These are phyloP conservation scores for Sclerurus mexicanus DNA, from an alignment of 2,113 vertebrate genomes.

Conservation along the genomic window DNA sequence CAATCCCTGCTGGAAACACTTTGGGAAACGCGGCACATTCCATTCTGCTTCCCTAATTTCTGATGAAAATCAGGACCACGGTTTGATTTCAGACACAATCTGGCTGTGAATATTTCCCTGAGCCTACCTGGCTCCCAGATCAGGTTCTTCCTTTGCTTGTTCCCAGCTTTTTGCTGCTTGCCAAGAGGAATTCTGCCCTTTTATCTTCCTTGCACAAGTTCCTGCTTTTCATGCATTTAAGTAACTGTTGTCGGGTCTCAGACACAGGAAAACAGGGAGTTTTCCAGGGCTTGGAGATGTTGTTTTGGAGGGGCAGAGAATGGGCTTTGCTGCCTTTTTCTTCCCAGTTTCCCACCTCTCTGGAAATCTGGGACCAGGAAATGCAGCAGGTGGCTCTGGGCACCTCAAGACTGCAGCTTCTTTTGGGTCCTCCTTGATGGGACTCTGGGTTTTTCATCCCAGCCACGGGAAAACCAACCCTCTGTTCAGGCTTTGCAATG, in stretches of 20 bases:
- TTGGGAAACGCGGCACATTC: accelerated
- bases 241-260: neutral
- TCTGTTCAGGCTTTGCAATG: neutral
- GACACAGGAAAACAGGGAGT: neutral
- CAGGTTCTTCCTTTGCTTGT: neutral
- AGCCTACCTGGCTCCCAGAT: neutral
- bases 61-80: neutral
- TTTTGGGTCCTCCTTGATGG: neutral
- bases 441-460: neutral
- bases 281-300: neutral
- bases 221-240: neutral
- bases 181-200: neutral
- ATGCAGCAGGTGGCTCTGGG: neutral
- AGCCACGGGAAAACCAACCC: neutral
- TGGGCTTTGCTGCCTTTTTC: neutral
- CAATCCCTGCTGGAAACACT: neutral
- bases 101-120: neutral
- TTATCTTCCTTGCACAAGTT: neutral
- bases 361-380: neutral
- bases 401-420: neutral
- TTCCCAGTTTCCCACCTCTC: accelerated
- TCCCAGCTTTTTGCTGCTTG: neutral
- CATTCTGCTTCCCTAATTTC: neutral
- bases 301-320: neutral
- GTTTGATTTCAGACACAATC: neutral